phyloP scores from a whole-genome alignment of 2,113 vertebrate genomes.

The Corvus hawaiiensis region DNA sequence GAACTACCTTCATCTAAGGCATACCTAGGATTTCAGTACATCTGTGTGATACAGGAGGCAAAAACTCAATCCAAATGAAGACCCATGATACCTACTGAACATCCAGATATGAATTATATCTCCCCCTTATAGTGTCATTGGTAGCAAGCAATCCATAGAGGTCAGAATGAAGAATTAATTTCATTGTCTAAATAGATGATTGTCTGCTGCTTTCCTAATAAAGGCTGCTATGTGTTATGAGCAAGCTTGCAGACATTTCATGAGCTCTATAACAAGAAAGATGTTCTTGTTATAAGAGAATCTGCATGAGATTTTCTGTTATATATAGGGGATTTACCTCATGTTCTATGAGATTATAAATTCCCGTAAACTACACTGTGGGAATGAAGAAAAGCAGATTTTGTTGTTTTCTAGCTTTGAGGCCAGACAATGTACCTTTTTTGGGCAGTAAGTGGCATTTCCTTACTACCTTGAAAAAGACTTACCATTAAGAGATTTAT shows the following conservation, averaged over 20 bases:
- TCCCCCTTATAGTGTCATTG: background rate
- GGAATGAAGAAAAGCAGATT: background rate
- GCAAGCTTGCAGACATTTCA: slow-evolving; percentile 2
- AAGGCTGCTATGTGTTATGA: background rate
- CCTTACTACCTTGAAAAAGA: background rate
- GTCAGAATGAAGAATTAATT: slow-evolving; percentile 14
- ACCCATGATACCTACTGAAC: background rate
- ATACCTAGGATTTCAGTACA: background rate
- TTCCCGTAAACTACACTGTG: background rate
- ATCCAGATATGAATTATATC: background rate
- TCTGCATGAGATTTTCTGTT: background rate
- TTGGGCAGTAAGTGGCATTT: background rate
- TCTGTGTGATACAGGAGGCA: background rate
- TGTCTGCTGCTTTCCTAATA: background rate
- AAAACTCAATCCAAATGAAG: background rate
- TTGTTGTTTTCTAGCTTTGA: background rate
- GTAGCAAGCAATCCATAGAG: background rate
- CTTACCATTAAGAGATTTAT: background rate
- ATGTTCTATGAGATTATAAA: slow-evolving; percentile 5
- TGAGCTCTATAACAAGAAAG: background rate
- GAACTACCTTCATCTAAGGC: background rate
- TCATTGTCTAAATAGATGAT: background rate
- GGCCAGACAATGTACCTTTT: background rate
- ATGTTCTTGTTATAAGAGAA: background rate
- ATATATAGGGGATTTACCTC: background rate